Percentiles rank a stretch among this genome's conserved stretches.
Conservation (phyloP, 2,113 vertebrate species). For the Leucosticte australis region DNA sequence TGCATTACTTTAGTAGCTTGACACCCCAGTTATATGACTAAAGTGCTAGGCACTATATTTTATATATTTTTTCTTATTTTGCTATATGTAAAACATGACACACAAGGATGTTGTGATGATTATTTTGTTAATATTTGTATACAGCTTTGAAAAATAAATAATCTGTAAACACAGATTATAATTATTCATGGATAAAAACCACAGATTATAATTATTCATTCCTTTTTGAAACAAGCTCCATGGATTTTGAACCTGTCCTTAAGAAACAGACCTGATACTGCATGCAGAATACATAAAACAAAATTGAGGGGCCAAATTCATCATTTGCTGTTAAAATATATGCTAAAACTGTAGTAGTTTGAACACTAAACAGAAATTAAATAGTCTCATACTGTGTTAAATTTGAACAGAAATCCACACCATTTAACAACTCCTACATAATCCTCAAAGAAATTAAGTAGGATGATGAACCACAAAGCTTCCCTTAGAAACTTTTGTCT, state of each 20-base stretch:
- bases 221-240: not conserved
- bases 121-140: not conserved
- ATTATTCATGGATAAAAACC: slow-evolving; percentile 8
- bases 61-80: not conserved
- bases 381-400: not conserved
- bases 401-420: not conserved
- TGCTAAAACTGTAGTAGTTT: not conserved
- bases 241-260: not conserved
- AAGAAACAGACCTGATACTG: not conserved
- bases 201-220: not conserved
- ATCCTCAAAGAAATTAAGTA: slow-evolving; percentile 16
- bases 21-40: not conserved
- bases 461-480: not conserved
- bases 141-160: not conserved
- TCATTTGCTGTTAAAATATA: not conserved
- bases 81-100: not conserved
- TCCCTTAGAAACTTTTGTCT: slow-evolving; percentile 9
- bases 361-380: not conserved
- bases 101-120: not conserved
- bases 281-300: not conserved
- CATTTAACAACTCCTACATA: not conserved
- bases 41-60: not conserved
- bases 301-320: not conserved
- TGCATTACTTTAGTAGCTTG: slow-evolving; percentile 40
- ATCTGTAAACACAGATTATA: not conserved